Evolutionary conservation across 1,140 invertebrate species (phyloP), one percentile per base, ranked within the genome.

Genomic region (Lasioglossum baleicum): DNA sequence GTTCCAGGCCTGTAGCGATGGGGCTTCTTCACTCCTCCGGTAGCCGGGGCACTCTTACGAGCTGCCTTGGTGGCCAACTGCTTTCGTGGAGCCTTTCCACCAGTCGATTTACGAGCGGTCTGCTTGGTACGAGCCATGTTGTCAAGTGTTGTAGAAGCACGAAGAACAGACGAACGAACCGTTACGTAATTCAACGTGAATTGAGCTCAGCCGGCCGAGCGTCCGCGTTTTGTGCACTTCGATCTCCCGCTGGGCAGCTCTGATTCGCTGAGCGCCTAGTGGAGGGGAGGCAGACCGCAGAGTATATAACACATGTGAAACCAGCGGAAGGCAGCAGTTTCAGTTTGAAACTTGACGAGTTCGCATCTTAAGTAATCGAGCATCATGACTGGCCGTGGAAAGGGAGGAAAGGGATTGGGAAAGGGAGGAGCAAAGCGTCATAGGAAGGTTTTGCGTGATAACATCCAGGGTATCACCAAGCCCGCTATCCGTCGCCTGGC

Each of bases 31-130:
- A 94, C 93, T 42, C 93, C 93, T 22, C 94, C 93, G 17, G 93
- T 94, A 22, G 92, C 87, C 48, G 93, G 93, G 6, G 91, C 90
- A 26, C 89, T 90, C 72, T 93, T 93, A 10, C 90, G 80, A 35
- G 93, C 91, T 26, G 94, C 94, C 84, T 95, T 95, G 20, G 95
- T 95, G 7, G 95, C 95, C 82, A 96, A 85, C n/a, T 82, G 80
- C 48, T 82, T 82, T 7, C 81, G 68, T 11, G 81, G 76, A 51
- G 70, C 75, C 6, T 82, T 82, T 0, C 81, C 81, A 26, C 81
- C 81, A 17, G 80, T 78, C 0, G 80, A 81, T 22, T 81, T 81
- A 0, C 79, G 65, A 15, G 79, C 74, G 2, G 80, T 82, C 20
- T 82, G 80, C 75, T 90, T 96, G 93, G 81, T 82, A 74, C 76